Evolutionary conservation across 2,113 vertebrate species (phyloP), one percentile per base, ranked within the genome.

Genomic region (Siniperca knerii): DNA sequence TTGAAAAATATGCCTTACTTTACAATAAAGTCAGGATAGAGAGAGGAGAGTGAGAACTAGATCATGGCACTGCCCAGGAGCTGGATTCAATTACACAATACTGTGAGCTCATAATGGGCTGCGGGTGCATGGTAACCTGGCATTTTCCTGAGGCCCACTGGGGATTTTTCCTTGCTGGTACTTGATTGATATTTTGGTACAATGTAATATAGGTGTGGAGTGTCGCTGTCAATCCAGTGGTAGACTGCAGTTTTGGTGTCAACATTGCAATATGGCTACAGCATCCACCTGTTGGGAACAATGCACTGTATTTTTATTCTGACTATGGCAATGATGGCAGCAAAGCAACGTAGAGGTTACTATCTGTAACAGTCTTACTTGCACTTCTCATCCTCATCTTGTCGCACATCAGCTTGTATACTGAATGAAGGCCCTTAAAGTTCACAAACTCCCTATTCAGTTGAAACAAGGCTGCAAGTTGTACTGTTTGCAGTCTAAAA

Each of bases 21-120:
- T 3, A 77, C 23, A 50, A 61, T 73, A 33, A 25, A 55, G 55
- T 35, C 25, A 37, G 21, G 25, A 35, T 52, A 78, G 15, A 23
- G 69, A 64, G 15, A 61, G 23, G 8, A 70, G 15, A 48, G 16
- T 8, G 37, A 70, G 40, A 42, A 40, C 11, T 35, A 48, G 6
- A 75, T 75, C 55, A 11, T 8, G 15, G 25, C 35, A 42, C 33
- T 20, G 48, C 50, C 48, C 23, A 23, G 21, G 16, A 57, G 37
- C 46, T n/a, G 20, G 6, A 46, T 65, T 37, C 40, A 52, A 60
- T 72, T 61, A 20, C 42, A 61, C 33, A 72, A 75, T 70, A 5
- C 40, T 65, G 72, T 60, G 46, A 67, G 40, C n/a, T 55, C 54
- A 76, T 68, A 68, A 80, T 60, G 66, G 52, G 57, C 23, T 62